Evolutionary conservation across 92 coral and sea anemone species (phyloP), one percentile per base, ranked within the genome.

Genomic region (Parazoanthus darwini): DNA sequence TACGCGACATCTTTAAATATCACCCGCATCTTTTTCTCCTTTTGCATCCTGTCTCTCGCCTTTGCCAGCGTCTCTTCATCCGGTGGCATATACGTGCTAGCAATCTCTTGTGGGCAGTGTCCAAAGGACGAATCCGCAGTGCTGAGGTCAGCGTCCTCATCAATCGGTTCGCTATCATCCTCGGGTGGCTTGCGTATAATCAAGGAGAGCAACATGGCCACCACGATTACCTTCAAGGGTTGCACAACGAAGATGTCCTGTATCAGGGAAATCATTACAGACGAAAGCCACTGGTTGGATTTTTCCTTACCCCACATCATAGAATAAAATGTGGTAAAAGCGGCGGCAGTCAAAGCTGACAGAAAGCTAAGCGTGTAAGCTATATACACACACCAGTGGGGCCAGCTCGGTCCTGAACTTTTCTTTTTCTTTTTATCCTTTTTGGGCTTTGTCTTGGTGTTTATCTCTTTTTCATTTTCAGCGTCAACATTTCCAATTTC

Each of bases 231-330:
- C 73, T 94, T 94, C 11, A 94, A 59, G 10, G 98, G 98, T 90
- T 94, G 98, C 15, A 94, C 43, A 16, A 94, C 82, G 51, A 94
- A 89, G 37, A 94, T 93, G 70, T 94, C 98, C 51, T 94, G 98
- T 67, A 93, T 82, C 63, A 94, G 86, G 2, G 98, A 93, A 1
- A 94, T 51, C 80, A 89, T 78, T 23, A 94, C 93, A 0, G 98
- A 94, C 25, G 77, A 48, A 33, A 94, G 89, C 98, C 98, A 94
- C 43, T 90, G 88, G 79, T 91, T 91, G 5, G 98, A 93, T 78
- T 91, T 91, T 13, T 94, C 95, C 65, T 92, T 93, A 16, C 98
- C 98, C 98, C 98, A 94, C 82, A 91, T 91, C 92, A 94, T 91
- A 77, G 94, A 91, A 89, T 94, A 94, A 54, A 91, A 91, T 44